Evolutionary conservation across 2,113 vertebrate genomes (phyloP).

Genomic region (Pantherophis guttatus): DNA sequence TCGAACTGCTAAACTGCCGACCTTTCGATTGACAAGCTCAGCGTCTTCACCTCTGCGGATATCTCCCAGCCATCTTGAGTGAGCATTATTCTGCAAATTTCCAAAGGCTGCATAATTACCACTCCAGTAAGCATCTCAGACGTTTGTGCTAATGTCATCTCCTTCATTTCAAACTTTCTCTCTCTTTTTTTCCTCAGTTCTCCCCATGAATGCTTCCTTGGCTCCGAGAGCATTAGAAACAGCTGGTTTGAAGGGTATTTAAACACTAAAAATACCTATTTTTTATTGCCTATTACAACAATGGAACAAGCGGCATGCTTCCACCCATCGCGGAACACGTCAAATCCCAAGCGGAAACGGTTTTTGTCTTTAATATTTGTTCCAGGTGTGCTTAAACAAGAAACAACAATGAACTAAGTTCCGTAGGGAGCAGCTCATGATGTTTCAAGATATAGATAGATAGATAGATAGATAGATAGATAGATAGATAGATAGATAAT

Average conservation of each 20-base stretch:
- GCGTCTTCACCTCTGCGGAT: neutral
- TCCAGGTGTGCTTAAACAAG: conserved; percentile 30
- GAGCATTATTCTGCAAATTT: conserved; percentile 5
- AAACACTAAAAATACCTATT: conserved; percentile 34
- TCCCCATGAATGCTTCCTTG: conserved; percentile 15
- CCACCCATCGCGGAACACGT: neutral
- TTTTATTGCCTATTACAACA: neutral
- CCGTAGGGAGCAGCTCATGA: neutral
- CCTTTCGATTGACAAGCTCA: too few species aligned
- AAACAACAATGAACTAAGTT: neutral
- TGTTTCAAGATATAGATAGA: neutral
- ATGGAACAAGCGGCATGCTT: neutral
- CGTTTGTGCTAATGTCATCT: conserved; percentile 45
- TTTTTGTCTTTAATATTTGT: conserved; percentile 27
- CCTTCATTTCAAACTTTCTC: neutral
- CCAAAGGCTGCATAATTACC: conserved; percentile 49
- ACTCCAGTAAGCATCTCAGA: conserved; percentile 26
- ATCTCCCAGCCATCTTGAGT: neutral
- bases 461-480: too few species aligned
- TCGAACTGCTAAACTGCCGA: too few species aligned
- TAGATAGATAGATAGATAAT: too few species aligned
- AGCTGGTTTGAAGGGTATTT: conserved; percentile 37
- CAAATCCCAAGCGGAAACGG: conserved; percentile 8
- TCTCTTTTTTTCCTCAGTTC: conserved; percentile 39
- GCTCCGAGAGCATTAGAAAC: conserved; percentile 23